Evolutionary conservation across 2,888 invertebrate species (phyloP), one percentile per base, ranked within the genome.

Genomic region (Orthosia gracilis): DNA sequence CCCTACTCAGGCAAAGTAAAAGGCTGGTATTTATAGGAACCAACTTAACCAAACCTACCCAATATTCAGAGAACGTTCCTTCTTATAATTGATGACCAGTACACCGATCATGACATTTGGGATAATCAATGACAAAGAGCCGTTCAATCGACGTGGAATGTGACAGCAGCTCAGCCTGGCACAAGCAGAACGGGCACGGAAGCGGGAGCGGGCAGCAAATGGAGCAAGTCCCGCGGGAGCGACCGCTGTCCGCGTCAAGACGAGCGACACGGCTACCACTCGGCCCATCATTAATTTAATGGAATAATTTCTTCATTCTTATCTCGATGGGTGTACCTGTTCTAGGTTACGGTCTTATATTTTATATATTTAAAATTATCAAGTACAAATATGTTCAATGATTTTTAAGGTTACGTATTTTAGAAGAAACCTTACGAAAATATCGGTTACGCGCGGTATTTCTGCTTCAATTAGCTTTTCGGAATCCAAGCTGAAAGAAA

Each of bases 71-170:
- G 73, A 83, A 69, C 58, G 57, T 64, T 59, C 55, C 23, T 26
- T 15, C 23, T 73, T 54, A 59, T 73, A 49, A 83, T 69, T 89
- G 90, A 78, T 73, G 63, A 69, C 66, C 73, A 78, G 73, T 72
- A 76, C 75, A 92, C 82, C 90, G 91, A 92, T 90, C 90, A 88
- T 86, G 87, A 88, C 88, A 88, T 90, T 90, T 87, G 85, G 87
- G 92, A 92, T 92, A 92, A 88, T 88, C 90, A 66, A 71, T 92
- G 91, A 92, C 92, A 92, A 92, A 92, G 91, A 92, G 92, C 91
- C 88, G 69, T 79, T 80, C 76, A 67, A 55, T 58, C 21, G 73
- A 84, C 85, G 67, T 83, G 45, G 72, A 85, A 61, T 76, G 76
- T 76, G 78, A 82, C 76, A 74, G 72, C 73, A 58, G 74, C 88